These are phyloP conservation scores for Dermochelys coriacea DNA, from an alignment of 2,797 vertebrate species.

Conservation along the genomic window DNA sequence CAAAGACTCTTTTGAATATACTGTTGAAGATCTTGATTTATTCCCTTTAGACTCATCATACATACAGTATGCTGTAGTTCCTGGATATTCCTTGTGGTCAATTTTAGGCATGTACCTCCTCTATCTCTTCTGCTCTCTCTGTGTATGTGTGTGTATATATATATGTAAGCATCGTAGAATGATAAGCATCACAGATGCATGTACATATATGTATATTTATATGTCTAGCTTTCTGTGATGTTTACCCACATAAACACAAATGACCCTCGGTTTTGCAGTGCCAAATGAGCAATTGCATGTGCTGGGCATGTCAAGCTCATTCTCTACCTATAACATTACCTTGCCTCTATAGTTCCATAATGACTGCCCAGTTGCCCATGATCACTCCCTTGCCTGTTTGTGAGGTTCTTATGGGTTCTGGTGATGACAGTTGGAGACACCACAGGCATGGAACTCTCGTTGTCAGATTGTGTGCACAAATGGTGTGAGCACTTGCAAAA, in stretches of 20 bases:
- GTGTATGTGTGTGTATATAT: background rate
- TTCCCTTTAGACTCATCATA: conserved; percentile 63
- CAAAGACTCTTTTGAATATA: conserved; percentile 56
- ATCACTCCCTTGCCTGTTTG: background rate
- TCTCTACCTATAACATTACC: background rate
- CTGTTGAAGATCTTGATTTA: conserved; percentile 60
- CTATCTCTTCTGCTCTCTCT: conserved; percentile 28
- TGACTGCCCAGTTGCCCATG: background rate
- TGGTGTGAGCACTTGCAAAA: background rate
- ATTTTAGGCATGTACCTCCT: conserved; percentile 66
- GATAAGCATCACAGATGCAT: conserved; percentile 46
- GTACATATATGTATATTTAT: background rate
- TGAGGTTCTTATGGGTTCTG: rapidly evolving
- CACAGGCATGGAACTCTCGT: rapidly evolving
- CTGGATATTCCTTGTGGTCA: conserved; percentile 54
- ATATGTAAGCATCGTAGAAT: conserved; percentile 15
- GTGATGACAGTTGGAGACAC: background rate
- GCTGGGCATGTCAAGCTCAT: background rate
- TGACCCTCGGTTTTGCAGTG: background rate
- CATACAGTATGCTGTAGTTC: conserved; percentile 37
- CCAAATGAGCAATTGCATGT: background rate
- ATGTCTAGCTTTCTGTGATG: background rate
- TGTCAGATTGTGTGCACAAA: background rate
- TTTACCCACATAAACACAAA: background rate
- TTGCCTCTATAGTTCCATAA: background rate